Conservation (phyloP, 2,888 invertebrate genomes). For the Melipona beecheii region DNA sequence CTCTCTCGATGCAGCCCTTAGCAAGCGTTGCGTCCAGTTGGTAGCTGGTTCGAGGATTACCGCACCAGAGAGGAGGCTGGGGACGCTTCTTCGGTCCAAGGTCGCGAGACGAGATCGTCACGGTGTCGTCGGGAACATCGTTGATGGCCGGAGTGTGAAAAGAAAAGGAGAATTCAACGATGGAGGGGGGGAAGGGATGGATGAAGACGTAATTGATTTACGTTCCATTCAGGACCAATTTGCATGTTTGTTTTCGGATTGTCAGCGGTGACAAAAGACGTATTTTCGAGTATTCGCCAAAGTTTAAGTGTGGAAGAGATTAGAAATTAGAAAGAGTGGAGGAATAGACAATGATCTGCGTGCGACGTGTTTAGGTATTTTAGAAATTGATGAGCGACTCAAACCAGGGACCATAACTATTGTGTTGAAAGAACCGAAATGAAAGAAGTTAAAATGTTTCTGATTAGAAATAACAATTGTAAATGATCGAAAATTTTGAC, state of each 20-base stretch:
- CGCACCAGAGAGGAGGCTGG: constrained; percentile 32
- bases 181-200: neutral
- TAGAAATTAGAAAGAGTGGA: neutral
- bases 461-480: too few relatives aligned
- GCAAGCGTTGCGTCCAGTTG: constrained; percentile 45
- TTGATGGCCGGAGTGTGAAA: constrained; percentile 50
- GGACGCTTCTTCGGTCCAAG: constrained; percentile 28
- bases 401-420: too few relatives aligned
- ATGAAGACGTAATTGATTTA: constrained; percentile 58
- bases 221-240: constrained; percentile 8
- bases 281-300: neutral
- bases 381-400: neutral
- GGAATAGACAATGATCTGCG: neutral
- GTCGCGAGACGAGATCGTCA: constrained; percentile 46
- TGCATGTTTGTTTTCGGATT: constrained; percentile 44
- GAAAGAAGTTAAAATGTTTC: too few relatives aligned
- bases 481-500: too few relatives aligned
- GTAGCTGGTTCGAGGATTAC: constrained; percentile 59
- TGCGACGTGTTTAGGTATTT: neutral
- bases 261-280: constrained; percentile 6
- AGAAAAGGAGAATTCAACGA: constrained; percentile 14
- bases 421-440: too few relatives aligned
- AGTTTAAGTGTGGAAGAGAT: neutral
- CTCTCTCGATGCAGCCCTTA: neutral
- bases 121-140: constrained; percentile 42